Conservation (phyloP, 2,888 invertebrate species). For the Clunio marinus region DNA sequence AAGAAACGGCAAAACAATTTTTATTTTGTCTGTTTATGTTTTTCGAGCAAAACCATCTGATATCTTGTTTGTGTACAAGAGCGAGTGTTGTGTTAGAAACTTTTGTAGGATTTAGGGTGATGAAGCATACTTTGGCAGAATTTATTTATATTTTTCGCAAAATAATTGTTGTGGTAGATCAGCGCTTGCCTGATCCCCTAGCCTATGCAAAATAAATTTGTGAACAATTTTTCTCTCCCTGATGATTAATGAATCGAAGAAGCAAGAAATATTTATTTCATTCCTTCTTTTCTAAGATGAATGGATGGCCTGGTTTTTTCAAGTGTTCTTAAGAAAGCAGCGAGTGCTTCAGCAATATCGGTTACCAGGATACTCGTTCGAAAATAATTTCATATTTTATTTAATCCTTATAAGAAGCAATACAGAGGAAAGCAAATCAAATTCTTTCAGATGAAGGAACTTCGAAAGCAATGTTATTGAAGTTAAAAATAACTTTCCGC, state of each 20-base stretch:
- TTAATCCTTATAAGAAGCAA: too few species aligned
- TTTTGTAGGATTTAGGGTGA: neutral
- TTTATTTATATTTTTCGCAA: neutral
- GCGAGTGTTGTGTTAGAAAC: neutral
- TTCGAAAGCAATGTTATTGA: neutral
- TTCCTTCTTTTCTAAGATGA: too few species aligned
- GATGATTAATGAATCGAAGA: constrained; percentile 35
- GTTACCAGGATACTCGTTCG: too few species aligned
- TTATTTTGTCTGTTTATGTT: constrained; percentile 4
- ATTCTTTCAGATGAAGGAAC: constrained; percentile 23
- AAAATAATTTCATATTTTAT: too few species aligned
- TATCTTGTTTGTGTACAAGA: neutral
- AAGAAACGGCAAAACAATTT: too few species aligned
- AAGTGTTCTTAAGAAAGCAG: neutral
- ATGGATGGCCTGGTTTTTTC: neutral
- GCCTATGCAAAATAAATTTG: constrained; percentile 33
- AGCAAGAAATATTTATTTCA: neutral
- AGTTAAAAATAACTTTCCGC: constrained; percentile 7
- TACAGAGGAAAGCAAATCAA: constrained; percentile 12
- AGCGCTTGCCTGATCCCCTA: neutral
- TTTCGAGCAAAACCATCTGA: constrained; percentile 1
- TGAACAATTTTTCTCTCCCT: constrained; percentile 34
- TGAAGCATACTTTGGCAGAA: neutral
- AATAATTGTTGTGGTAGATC: too few species aligned
- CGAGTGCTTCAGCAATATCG: neutral